Base-by-base conservation (phyloP, 2,113 vertebrate genomes). In the Mesembrinibis cayennensis region DNA sequence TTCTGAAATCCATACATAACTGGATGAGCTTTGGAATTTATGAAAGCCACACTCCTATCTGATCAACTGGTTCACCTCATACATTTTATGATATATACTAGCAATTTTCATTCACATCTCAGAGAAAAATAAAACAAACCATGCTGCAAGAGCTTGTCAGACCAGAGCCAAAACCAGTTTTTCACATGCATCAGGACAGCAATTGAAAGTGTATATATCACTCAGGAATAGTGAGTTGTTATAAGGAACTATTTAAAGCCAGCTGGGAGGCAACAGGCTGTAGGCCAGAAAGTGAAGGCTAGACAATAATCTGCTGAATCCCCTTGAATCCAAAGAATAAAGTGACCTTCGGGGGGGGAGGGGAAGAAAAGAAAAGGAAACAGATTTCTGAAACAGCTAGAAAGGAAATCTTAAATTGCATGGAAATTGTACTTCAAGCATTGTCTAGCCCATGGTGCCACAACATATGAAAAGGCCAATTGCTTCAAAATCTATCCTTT, bases 361-460 rank as follows among this genome's bases (percentile, higher is more conserved):
- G 52, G 20, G 3, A 25, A 32, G 29, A 53, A 38, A 4, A 30
- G 34, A 26, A 52, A 66, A 50, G 9, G 32, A 88, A 78, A 44
- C 10, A 50, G 16, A 21, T 53, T 89, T 93, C 38, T 89, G 38
- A 87, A 93, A 67, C 20, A 77, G 18, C 12, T 42, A 77, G 66
- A 93, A 94, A 96, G 62, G 15, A 95, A 94, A 95, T 78, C 21
- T 89, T 78, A 92, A 97, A 96, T 82, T 97, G 29, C 49, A 90
- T 62, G 52, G 76, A 97, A 97, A 97, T 65, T 76, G 26, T 83
- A 12, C 18, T 95, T 93, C 71, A 87, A 87, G 84, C 8, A 55
- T 65, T 74, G 44, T 90, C 66, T 86, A 93, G 5, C 73, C 27
- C 38, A 77, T 44, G 44, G 53, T 93, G 62, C 62, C 77, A 72